A percentile compares a stretch with the other conserved stretches of the same genome.
These are phyloP conservation scores for Ceratosolen solmsi DNA, from an alignment of 1,140 invertebrate species.

Conservation along the genomic window DNA sequence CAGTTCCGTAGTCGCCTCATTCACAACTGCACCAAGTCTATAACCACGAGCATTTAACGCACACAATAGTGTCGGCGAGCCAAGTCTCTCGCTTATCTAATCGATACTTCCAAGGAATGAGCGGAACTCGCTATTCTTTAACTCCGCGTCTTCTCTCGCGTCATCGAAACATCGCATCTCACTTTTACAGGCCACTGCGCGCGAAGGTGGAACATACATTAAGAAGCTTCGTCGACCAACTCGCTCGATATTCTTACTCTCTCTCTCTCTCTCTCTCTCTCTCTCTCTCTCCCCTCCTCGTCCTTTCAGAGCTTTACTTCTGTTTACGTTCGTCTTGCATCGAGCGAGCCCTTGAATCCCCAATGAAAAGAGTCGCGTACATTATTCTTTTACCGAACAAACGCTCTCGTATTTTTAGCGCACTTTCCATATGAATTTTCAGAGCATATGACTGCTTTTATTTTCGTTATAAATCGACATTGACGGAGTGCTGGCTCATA, in stretches of 20 bases:
- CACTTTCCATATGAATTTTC: background rate
- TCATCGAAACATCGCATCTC: background rate
- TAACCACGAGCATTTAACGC: background rate
- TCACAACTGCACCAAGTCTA: background rate
- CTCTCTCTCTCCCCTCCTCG: background rate
- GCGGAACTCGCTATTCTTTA: slow-evolving; percentile 10
- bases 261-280: background rate
- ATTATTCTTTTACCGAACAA: background rate
- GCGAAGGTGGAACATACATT: no score
- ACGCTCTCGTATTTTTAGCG: background rate
- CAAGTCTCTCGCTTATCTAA: slow-evolving; percentile 44
- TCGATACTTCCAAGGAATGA: slow-evolving; percentile 43
- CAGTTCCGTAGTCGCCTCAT: background rate
- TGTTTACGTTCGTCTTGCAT: no score
- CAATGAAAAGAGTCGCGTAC: background rate
- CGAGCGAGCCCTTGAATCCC: background rate
- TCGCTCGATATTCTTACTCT: background rate
- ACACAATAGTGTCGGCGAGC: slow-evolving; percentile 40
- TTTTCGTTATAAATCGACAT: background rate
- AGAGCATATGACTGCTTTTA: background rate
- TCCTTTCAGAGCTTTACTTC: background rate
- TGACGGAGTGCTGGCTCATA: no score
- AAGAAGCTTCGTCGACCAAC: no score
- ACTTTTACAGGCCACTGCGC: background rate
- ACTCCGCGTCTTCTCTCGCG: background rate